Percentiles rank a stretch among this genome's conserved stretches.
These are phyloP conservation scores for Monochamus saltuarius DNA, from an alignment of 1,140 invertebrate genomes.

Conservation along the genomic window DNA sequence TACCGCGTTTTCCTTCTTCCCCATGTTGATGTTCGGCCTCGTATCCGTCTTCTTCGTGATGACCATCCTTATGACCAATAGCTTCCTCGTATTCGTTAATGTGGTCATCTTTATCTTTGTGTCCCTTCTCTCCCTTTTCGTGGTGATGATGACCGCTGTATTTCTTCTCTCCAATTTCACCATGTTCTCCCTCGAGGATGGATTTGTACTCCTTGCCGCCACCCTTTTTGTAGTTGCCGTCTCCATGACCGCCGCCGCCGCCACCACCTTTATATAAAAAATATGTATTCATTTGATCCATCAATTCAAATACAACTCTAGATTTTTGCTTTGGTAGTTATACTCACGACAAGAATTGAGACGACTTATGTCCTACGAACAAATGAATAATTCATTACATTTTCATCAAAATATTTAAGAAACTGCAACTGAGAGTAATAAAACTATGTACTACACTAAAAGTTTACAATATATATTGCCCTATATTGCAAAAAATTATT, in stretches of 20 bases:
- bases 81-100: constrained; percentile 63
- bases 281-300: too few relatives aligned
- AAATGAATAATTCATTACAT: too few relatives aligned
- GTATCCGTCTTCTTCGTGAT: constrained; percentile 67
- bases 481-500: too few relatives aligned
- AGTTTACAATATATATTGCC: too few relatives aligned
- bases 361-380: too few relatives aligned
- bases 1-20: constrained; percentile 63
- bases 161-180: constrained; percentile 59
- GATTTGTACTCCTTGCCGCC: constrained; percentile 56
- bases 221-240: constrained; percentile 51
- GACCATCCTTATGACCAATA: constrained; percentile 64
- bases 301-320: too few relatives aligned
- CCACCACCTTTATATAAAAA: constrained; percentile 12
- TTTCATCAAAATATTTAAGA: too few relatives aligned
- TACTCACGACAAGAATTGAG: too few relatives aligned
- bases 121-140: constrained; percentile 65
- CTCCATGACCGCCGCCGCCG: background rate
- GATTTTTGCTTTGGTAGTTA: too few relatives aligned
- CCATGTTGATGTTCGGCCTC: constrained; percentile 65
- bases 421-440: too few relatives aligned
- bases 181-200: constrained; percentile 58
- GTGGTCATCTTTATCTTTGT: constrained; percentile 66
- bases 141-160: constrained; percentile 62
- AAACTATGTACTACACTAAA: too few relatives aligned